Evolutionary conservation across 2,888 invertebrate genomes (phyloP).

Genomic region (Drosophila subquinaria): DNA sequence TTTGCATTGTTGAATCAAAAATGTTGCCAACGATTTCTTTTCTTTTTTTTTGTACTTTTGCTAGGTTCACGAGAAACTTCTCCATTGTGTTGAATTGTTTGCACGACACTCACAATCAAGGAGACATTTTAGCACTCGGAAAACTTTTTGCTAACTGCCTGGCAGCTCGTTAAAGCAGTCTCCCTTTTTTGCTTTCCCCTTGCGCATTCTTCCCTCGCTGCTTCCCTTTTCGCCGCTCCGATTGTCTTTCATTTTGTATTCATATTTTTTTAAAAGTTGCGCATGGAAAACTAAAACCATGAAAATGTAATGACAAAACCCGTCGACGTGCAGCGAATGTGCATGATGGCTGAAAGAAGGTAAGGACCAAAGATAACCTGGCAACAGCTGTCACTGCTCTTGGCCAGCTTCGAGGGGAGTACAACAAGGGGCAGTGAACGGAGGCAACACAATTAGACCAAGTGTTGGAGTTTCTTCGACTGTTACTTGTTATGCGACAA

Average conservation of each 20-base stretch:
- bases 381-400: slow-evolving; percentile 35
- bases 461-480: slow-evolving; percentile 47
- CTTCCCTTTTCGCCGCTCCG: neutral
- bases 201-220: neutral
- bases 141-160: slow-evolving; percentile 32
- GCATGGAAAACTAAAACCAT: slow-evolving; percentile 63
- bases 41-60: slow-evolving; percentile 10
- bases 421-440: neutral
- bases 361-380: slow-evolving; percentile 11
- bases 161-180: slow-evolving; percentile 51
- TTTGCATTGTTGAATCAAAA: slow-evolving; percentile 32
- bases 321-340: slow-evolving; percentile 51
- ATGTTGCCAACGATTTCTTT: slow-evolving; percentile 31
- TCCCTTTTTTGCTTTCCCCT: neutral
- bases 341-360: slow-evolving; percentile 52
- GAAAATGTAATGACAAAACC: slow-evolving; percentile 71
- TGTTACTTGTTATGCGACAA: slow-evolving; percentile 53
- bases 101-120: slow-evolving; percentile 27
- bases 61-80: slow-evolving; percentile 14
- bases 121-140: slow-evolving; percentile 32
- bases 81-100: slow-evolving; percentile 18
- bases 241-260: slow-evolving; percentile 59
- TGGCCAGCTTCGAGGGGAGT: slow-evolving; percentile 3
- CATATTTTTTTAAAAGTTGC: slow-evolving; percentile 71
- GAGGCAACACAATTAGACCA: slow-evolving; percentile 43